A percentile compares a stretch with the other conserved stretches of the same genome.
Conservation (phyloP, 2,888 invertebrate genomes). For the Cheilosia variabilis region DNA sequence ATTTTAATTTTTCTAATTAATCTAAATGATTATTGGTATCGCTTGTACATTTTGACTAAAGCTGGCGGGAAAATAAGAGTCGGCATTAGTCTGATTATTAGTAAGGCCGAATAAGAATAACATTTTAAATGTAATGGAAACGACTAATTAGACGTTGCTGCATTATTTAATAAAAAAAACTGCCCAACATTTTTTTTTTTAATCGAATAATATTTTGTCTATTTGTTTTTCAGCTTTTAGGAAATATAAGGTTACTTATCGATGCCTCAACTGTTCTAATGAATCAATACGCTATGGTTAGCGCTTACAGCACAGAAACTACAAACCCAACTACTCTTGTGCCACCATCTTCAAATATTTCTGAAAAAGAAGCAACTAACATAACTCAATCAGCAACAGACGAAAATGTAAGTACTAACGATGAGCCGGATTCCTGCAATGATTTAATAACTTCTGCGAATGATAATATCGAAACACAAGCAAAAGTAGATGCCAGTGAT, state of each 20-base stretch:
- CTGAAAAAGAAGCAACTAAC: conserved; percentile 27
- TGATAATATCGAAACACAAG: background rate
- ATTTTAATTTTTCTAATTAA: too few relatives aligned
- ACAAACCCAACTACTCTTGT: conserved; percentile 27
- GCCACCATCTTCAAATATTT: conserved; percentile 41
- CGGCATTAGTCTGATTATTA: too few relatives aligned
- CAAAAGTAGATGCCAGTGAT: conserved; percentile 76
- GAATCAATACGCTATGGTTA: conserved; percentile 94
- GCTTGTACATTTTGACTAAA: too few relatives aligned
- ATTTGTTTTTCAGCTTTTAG: conserved; percentile 86
- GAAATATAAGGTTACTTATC: conserved; percentile 94
- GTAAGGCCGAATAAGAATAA: too few relatives aligned
- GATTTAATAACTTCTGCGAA: conserved; percentile 25
- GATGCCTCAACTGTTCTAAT: conserved; percentile 97
- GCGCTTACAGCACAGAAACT: conserved; percentile 83
- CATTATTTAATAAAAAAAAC: background rate
- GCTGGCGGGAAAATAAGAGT: too few relatives aligned
- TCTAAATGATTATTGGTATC: too few relatives aligned
- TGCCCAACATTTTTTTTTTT: too few relatives aligned
- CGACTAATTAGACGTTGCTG: background rate
- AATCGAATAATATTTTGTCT: background rate
- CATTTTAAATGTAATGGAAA: background rate
- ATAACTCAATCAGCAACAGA: conserved; percentile 36
- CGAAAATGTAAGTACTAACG: background rate
- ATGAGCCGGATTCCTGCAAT: background rate